phyloP scores from a whole-genome alignment of 2,797 vertebrate species.

The Sylvia borin region DNA sequence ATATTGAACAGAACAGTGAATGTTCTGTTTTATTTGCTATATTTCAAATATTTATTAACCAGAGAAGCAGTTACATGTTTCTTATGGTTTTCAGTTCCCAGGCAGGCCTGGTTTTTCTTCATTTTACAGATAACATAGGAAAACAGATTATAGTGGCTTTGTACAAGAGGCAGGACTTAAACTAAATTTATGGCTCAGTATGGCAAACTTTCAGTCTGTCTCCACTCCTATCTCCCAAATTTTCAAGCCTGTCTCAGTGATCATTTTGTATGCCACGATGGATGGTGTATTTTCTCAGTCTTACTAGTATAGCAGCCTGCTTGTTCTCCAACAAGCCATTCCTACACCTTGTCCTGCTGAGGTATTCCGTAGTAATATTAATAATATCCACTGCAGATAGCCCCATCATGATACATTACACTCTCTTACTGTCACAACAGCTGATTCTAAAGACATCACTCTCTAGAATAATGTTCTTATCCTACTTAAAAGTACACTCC shows the following conservation, averaged over 20 bases:
- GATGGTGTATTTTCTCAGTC: neutral
- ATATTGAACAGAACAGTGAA: neutral
- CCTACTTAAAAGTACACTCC: neutral
- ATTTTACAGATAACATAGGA: neutral
- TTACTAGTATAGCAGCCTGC: neutral
- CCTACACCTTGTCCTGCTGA: neutral
- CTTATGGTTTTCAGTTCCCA: neutral
- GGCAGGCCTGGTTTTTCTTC: neutral
- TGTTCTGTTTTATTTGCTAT: neutral
- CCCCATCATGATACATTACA: neutral
- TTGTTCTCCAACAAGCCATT: neutral
- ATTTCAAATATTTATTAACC: conserved; percentile 16
- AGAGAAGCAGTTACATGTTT: neutral
- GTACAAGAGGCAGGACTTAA: neutral
- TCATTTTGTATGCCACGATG: neutral
- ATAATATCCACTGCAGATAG: neutral
- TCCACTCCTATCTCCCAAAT: neutral
- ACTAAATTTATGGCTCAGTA: neutral
- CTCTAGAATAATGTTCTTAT: neutral
- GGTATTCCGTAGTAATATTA: neutral
- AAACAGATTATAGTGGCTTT: neutral
- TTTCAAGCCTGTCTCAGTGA: neutral
- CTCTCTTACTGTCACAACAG: neutral
- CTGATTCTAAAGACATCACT: neutral
- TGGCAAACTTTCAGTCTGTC: neutral